These are phyloP conservation scores for Alectura lathami DNA, from an alignment of 2,113 vertebrate genomes.

Conservation along the genomic window DNA sequence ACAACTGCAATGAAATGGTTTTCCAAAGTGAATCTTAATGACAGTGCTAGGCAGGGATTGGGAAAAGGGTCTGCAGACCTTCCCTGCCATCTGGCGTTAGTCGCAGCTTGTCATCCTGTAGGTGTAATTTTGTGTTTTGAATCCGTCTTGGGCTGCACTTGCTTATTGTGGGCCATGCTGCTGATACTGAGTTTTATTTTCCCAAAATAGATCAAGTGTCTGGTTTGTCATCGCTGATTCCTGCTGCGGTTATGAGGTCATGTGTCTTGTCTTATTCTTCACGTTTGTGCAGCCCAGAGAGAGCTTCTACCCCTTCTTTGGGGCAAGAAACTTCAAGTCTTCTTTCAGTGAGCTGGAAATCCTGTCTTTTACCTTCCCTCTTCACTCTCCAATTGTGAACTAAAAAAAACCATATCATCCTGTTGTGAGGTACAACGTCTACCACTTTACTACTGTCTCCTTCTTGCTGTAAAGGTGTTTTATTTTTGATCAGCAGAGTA, in stretches of 20 bases:
- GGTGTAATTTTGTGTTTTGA: not conserved
- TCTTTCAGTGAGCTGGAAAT: not conserved
- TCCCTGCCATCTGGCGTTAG: not conserved
- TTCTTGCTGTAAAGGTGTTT: not conserved
- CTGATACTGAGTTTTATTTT: not conserved
- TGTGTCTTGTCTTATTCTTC: not conserved
- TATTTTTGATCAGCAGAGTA: not conserved
- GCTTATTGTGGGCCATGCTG: not conserved
- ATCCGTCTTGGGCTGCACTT: not conserved
- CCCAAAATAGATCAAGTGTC: not conserved
- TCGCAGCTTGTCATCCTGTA: not conserved
- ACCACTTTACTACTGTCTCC: not conserved
- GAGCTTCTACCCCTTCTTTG: not conserved
- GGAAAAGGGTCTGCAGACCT: not conserved
- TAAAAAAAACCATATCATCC: not conserved
- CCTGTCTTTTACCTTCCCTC: not conserved
- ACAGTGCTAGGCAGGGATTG: not conserved
- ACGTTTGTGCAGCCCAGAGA: not conserved
- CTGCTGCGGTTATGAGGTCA: not conserved
- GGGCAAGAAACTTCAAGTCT: not conserved
- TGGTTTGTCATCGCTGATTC: not conserved
- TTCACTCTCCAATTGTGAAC: not conserved
- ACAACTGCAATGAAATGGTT: not conserved
- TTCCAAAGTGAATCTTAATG: not conserved
- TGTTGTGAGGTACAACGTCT: not conserved